phyloP scores from a whole-genome alignment of 2,888 invertebrate species.

The Zonitis immaculata region DNA sequence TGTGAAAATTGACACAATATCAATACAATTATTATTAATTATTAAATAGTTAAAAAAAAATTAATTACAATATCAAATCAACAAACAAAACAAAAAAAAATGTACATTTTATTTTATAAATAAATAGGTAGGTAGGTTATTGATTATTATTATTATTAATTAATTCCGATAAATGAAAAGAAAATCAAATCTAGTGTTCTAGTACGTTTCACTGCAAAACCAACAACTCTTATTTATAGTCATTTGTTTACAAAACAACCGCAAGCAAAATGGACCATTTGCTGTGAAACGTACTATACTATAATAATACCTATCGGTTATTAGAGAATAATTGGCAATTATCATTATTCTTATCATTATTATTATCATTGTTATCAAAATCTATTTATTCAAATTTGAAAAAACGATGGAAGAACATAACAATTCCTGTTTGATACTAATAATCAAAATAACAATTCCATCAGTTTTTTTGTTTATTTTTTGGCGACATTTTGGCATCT shows the following conservation, averaged over 20 bases:
- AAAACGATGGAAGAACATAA: not conserved
- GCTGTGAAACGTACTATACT: too few species aligned
- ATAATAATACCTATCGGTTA: too few species aligned
- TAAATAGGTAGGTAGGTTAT: slow-evolving; percentile 5
- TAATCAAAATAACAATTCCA: not conserved
- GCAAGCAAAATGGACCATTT: too few species aligned
- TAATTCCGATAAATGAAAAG: not conserved
- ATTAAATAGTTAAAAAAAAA: slow-evolving; percentile 9
- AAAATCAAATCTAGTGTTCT: too few species aligned
- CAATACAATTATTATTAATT: not conserved
- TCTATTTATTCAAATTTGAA: not conserved
- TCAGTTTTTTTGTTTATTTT: not conserved
- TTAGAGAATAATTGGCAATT: too few species aligned
- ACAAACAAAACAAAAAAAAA: too few species aligned
- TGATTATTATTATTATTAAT: slow-evolving; percentile 4
- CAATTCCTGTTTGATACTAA: not conserved
- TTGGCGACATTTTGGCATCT: not conserved
- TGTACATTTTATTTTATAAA: slow-evolving; percentile 10
- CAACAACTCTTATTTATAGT: too few species aligned
- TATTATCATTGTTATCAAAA: not conserved
- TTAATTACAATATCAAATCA: not conserved
- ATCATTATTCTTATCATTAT: too few species aligned
- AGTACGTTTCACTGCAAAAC: too few species aligned
- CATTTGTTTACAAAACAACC: too few species aligned
- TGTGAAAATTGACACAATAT: slow-evolving; percentile 12